Conservation (phyloP, 2,888 invertebrate genomes). For the Sphecodes monilicornis region DNA sequence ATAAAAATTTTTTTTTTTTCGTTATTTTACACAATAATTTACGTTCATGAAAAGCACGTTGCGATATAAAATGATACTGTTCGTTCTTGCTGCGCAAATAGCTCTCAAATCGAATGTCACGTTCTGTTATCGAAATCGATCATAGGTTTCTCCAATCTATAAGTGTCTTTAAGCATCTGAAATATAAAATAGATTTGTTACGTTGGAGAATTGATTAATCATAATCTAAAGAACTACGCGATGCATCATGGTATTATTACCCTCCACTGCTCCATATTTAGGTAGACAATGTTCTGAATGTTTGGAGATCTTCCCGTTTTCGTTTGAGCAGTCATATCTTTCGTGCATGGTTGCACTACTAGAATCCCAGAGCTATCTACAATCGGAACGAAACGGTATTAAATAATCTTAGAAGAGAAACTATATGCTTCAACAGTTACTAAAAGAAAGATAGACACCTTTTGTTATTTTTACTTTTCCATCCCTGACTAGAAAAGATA, state of each 20-base stretch:
- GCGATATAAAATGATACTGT: conserved; percentile 8
- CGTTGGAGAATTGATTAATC: not conserved
- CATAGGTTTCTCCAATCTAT: conserved; percentile 76
- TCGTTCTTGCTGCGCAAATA: not conserved
- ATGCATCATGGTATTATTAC: conserved; percentile 80
- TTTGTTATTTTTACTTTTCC: conserved; percentile 85
- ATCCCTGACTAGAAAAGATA: conserved; percentile 88
- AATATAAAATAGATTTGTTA: conserved; percentile 52
- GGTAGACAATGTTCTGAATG: conserved; percentile 86
- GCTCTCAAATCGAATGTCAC: not conserved
- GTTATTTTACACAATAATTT: not conserved
- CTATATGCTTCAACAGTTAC: not conserved
- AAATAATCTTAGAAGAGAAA: not conserved
- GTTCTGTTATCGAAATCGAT: conserved; percentile 69
- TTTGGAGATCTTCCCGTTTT: conserved; percentile 80
- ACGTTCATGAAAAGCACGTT: not conserved
- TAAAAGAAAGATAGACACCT: conserved; percentile 80
- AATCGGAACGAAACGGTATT: conserved; percentile 5
- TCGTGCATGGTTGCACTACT: conserved; percentile 76
- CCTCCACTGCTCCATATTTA: conserved; percentile 86
- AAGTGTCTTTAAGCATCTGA: conserved; percentile 72
- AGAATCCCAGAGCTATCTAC: conserved; percentile 72
- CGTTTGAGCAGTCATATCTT: conserved; percentile 72
- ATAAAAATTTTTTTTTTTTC: not conserved
- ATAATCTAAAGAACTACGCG: conserved; percentile 43